Evolutionary conservation across 2,113 vertebrate genomes (phyloP).

Genomic region (Montifringilla adamsi): DNA sequence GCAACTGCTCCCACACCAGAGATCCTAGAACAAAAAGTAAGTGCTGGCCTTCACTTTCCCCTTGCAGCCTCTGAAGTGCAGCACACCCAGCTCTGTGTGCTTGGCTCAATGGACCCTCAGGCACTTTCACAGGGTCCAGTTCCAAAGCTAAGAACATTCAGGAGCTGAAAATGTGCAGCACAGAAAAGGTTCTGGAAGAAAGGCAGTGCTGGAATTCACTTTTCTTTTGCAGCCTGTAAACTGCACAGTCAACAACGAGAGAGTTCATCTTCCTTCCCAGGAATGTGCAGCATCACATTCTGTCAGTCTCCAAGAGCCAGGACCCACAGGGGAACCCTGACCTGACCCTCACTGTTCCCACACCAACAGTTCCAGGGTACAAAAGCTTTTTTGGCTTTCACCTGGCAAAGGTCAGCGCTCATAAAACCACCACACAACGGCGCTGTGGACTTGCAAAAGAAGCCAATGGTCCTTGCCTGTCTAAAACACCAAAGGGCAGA

Average conservation of each 20-base stretch:
- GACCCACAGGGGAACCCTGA: not conserved
- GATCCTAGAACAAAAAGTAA: not conserved
- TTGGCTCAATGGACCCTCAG: fast-evolving
- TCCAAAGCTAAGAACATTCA: not conserved
- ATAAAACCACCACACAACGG: not conserved
- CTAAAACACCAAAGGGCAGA: not conserved
- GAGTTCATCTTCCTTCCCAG: fast-evolving
- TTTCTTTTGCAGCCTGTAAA: not conserved
- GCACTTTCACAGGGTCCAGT: not conserved
- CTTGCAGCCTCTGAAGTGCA: not conserved
- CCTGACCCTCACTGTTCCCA: fast-evolving
- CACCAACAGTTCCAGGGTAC: not conserved
- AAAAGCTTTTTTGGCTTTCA: not conserved
- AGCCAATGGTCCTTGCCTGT: not conserved
- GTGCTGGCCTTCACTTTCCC: not conserved
- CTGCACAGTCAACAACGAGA: not conserved
- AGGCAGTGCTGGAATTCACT: not conserved
- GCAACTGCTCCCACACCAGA: not conserved
- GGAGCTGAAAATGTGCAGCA: not conserved
- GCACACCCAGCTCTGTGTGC: not conserved
- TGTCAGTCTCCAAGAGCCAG: not conserved
- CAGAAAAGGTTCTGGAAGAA: not conserved
- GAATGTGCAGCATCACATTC: not conserved
- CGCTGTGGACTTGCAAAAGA: not conserved
- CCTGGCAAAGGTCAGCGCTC: fast-evolving